Conservation (phyloP, 2,797 vertebrate species). For the Linurgus olivaceus region DNA sequence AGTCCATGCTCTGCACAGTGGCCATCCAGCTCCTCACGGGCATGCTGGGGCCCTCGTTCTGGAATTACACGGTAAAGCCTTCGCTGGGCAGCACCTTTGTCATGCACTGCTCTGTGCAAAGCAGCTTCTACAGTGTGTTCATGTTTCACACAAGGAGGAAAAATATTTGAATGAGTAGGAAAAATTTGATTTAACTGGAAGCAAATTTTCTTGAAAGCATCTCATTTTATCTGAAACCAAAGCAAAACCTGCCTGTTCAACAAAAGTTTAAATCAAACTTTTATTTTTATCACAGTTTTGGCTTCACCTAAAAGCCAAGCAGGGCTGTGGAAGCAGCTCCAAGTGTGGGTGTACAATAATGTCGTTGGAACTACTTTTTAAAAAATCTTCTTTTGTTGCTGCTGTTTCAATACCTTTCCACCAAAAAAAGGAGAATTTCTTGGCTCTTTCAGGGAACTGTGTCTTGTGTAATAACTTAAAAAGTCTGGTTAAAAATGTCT, state of each 20-base stretch:
- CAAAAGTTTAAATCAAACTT: not conserved
- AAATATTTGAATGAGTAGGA: slow-evolving; percentile 21
- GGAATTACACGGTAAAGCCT: slow-evolving; percentile 77
- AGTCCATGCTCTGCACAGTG: slow-evolving; percentile 76
- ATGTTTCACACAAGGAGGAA: not conserved
- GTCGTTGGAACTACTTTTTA: not conserved
- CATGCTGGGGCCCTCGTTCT: slow-evolving; percentile 73
- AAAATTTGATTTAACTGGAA: slow-evolving; percentile 4
- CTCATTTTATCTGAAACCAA: not conserved
- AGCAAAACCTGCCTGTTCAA: not conserved
- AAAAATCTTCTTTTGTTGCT: not conserved
- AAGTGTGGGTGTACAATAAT: not conserved
- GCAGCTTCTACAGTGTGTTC: not conserved
- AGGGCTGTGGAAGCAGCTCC: not conserved
- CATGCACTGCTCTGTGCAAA: slow-evolving; percentile 64
- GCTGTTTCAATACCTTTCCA: slow-evolving; percentile 66
- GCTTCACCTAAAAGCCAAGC: not conserved
- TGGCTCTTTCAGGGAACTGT: not conserved
- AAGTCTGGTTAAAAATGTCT: not conserved
- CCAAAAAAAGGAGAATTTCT: slow-evolving; percentile 55
- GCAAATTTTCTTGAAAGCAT: not conserved
- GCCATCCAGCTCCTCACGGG: slow-evolving; percentile 74
- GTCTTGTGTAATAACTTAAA: not conserved
- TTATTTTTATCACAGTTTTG: not conserved
- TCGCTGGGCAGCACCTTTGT: slow-evolving; percentile 63